Conservation (phyloP, 1,140 invertebrate species). For the Drosophila tropicalis region DNA sequence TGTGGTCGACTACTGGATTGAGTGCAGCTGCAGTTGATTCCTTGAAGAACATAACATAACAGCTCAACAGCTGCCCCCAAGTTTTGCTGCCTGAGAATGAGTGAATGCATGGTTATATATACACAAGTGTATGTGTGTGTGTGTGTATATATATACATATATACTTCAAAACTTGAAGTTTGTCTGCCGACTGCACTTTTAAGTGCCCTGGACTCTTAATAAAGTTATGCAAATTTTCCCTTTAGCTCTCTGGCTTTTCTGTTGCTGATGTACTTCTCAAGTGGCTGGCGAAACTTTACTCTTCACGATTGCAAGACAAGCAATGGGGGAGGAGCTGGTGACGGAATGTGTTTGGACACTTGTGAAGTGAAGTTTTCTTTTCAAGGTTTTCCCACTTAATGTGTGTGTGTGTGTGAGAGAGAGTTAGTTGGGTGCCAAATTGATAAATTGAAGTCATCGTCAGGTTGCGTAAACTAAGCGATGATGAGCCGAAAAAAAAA, state of each 20-base stretch:
- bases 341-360: slow-evolving; percentile 21
- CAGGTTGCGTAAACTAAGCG: neutral
- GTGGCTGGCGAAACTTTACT: slow-evolving; percentile 51
- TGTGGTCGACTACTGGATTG: slow-evolving; percentile 47
- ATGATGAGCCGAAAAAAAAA: neutral
- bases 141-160: neutral
- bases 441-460: slow-evolving; percentile 5
- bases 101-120: neutral
- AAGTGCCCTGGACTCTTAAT: slow-evolving; percentile 60
- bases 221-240: slow-evolving; percentile 74
- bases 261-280: slow-evolving; percentile 54
- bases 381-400: neutral
- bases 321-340: neutral
- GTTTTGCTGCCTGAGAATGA: slow-evolving; percentile 18
- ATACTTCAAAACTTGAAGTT: slow-evolving; percentile 34
- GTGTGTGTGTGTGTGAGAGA: neutral
- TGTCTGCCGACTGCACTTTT: slow-evolving; percentile 47
- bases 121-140: neutral
- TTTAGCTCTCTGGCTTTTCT: slow-evolving; percentile 47
- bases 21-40: slow-evolving; percentile 28
- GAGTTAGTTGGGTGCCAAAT: slow-evolving; percentile 12
- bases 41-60: slow-evolving; percentile 6
- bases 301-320: neutral
- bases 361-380: slow-evolving; percentile 17
- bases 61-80: slow-evolving; percentile 25